Percentiles rank a stretch among this genome's conserved stretches.
Evolutionary conservation across 37 sponge, comb jelly and placozoan species (phyloP).

Genomic region (Dysidea cf. avara): DNA sequence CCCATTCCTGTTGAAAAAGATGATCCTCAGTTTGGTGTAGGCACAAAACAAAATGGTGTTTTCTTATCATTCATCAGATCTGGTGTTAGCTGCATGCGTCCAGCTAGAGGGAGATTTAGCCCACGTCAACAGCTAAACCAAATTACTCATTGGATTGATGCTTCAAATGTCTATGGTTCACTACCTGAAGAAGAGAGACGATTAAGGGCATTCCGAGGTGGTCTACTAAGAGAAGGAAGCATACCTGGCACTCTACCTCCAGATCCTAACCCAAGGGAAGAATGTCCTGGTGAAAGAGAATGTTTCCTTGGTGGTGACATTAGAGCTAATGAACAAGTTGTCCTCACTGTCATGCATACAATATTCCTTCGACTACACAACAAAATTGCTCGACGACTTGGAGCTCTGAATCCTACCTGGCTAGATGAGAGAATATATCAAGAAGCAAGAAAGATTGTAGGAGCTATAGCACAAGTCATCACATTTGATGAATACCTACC

Average conservation of each 20-base stretch:
- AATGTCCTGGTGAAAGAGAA: not conserved
- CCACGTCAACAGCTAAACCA: conserved; percentile 81
- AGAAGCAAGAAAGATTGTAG: conserved; percentile 83
- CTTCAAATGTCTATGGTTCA: conserved; percentile 81
- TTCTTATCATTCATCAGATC: conserved; percentile 64
- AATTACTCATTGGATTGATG: conserved; percentile 88
- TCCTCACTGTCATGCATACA: conserved; percentile 95
- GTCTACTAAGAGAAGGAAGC: conserved; percentile 58
- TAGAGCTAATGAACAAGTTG: conserved; percentile 87
- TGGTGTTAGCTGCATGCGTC: conserved; percentile 38
- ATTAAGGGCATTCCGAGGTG: conserved; percentile 31
- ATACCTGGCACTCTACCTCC: conserved; percentile 30
- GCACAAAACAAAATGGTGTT: conserved; percentile 18
- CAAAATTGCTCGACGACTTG: conserved; percentile 70
- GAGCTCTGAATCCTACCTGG: conserved; percentile 74
- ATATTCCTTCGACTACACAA: conserved; percentile 96
- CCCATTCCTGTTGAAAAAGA: conserved; percentile 61
- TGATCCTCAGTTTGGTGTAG: conserved; percentile 65
- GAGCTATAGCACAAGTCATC: conserved; percentile 83
- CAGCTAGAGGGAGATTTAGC: not conserved
- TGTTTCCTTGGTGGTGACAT: conserved; percentile 86
- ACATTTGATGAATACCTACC: conserved; percentile 88
- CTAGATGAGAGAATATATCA: conserved; percentile 86
- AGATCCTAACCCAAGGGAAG: conserved; percentile 31
- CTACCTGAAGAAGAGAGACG: not conserved